A percentile compares a stretch with the other conserved stretches of the same genome.
These are phyloP conservation scores for Empidonax alnorum DNA, from an alignment of 2,113 vertebrate species.

Conservation along the genomic window DNA sequence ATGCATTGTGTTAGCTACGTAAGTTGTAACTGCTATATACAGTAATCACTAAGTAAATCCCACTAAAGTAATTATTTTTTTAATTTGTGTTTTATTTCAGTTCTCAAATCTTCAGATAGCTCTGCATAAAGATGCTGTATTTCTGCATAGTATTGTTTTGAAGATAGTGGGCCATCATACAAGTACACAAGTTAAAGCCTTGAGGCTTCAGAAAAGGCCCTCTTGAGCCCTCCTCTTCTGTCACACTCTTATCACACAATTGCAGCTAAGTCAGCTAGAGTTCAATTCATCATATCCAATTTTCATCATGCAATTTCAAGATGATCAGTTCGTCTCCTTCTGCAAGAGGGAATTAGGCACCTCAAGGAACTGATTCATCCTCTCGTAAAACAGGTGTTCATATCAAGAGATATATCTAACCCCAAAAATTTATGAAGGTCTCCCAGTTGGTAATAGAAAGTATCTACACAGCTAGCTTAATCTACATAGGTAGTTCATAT, in stretches of 20 bases:
- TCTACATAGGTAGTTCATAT: background rate
- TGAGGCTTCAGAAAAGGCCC: background rate
- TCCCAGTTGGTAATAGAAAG: background rate
- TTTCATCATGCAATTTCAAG: background rate
- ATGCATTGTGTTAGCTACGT: accelerated
- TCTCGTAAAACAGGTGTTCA: background rate
- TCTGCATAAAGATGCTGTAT: background rate
- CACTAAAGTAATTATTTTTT: background rate
- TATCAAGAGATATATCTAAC: background rate
- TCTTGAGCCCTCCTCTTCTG: background rate
- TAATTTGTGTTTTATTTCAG: background rate
- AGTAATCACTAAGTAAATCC: background rate
- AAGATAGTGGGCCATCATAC: background rate
- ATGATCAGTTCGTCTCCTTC: background rate
- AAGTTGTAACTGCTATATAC: background rate
- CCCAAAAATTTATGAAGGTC: background rate
- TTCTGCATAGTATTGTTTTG: background rate
- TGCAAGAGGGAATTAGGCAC: background rate
- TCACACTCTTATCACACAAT: background rate
- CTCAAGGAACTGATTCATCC: background rate
- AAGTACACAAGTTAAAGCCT: background rate
- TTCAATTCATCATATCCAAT: background rate
- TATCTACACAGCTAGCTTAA: background rate
- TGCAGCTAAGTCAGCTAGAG: background rate
- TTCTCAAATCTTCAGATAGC: background rate